phyloP scores from a whole-genome alignment of 2,113 vertebrate species.

The Oryzias javanicus region DNA sequence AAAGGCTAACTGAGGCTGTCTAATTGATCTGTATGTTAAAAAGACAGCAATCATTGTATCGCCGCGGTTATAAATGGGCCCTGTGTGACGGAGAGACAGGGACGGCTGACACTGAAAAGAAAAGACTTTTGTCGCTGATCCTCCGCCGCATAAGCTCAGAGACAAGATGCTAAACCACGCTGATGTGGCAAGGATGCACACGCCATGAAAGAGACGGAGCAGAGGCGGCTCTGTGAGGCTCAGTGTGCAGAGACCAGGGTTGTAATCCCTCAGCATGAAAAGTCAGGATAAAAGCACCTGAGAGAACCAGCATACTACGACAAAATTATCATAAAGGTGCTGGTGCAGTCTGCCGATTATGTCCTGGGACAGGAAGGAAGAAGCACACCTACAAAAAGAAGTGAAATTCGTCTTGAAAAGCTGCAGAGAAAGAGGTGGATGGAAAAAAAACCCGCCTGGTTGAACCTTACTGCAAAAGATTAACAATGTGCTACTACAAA shows the following conservation, averaged over 20 bases:
- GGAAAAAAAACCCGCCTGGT: constrained; percentile 8
- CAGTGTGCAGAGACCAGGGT: constrained; percentile 14
- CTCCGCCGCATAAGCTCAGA: constrained; percentile 62
- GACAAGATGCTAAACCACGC: constrained; percentile 46
- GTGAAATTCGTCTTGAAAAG: neutral
- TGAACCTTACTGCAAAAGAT: constrained; percentile 9
- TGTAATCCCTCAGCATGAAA: constrained; percentile 31
- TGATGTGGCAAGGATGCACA: constrained; percentile 56
- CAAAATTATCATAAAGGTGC: constrained; percentile 22
- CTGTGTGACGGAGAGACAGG: constrained; percentile 66
- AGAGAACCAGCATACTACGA: constrained; percentile 13
- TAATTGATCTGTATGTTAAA: constrained; percentile 22
- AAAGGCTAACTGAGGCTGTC: constrained; percentile 16
- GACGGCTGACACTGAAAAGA: constrained; percentile 73
- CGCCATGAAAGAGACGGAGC: constrained; percentile 19
- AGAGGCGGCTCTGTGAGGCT: constrained; percentile 29
- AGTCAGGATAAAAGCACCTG: constrained; percentile 10
- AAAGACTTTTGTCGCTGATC: constrained; percentile 64
- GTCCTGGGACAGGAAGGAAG: constrained; percentile 5
- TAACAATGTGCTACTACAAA: constrained; percentile 12
- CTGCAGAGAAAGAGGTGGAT: too few relatives aligned
- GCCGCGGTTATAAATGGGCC: constrained; percentile 52
- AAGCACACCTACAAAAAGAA: neutral
- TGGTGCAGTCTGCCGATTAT: constrained; percentile 15
- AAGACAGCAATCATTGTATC: constrained; percentile 64